phyloP scores from a whole-genome alignment of 2,888 invertebrate species.

The Hypena proboscidalis region DNA sequence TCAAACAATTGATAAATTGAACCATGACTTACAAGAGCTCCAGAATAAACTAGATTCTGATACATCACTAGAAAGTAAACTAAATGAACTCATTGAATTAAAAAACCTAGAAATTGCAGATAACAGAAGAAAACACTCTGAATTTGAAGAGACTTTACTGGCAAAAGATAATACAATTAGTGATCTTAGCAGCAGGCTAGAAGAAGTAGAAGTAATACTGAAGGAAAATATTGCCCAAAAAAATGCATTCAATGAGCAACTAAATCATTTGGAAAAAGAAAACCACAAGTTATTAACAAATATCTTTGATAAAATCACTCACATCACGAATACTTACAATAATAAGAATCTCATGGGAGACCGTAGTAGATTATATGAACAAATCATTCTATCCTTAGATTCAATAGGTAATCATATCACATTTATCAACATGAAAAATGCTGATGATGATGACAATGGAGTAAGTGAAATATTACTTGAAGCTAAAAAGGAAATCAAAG shows the following conservation, averaged over 20 bases:
- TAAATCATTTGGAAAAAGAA: slow-evolving; percentile 28
- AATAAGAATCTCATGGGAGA: slow-evolving; percentile 38
- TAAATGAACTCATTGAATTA: slow-evolving; percentile 15
- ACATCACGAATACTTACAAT: slow-evolving; percentile 42
- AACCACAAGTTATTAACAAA: slow-evolving; percentile 46
- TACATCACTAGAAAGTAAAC: slow-evolving; percentile 13
- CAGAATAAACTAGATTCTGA: slow-evolving; percentile 25
- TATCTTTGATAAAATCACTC: slow-evolving; percentile 45
- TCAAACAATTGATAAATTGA: slow-evolving; percentile 19
- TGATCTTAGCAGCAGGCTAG: slow-evolving; percentile 23
- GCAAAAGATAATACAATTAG: slow-evolving; percentile 34
- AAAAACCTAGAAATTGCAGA: slow-evolving; percentile 19
- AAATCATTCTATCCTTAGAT: slow-evolving; percentile 53
- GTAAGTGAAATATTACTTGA: slow-evolving; percentile 38
- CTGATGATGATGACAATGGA: slow-evolving; percentile 31
- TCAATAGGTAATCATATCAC: slow-evolving; percentile 49
- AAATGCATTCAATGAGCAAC: slow-evolving; percentile 23
- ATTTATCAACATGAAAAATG: slow-evolving; percentile 36
- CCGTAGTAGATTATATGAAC: slow-evolving; percentile 40
- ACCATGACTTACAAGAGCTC: slow-evolving; percentile 26
- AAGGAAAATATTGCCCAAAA: slow-evolving; percentile 42
- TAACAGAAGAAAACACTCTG: slow-evolving; percentile 41
- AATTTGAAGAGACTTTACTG: slow-evolving; percentile 32
- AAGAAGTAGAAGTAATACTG: slow-evolving; percentile 35
- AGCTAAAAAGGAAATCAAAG: slow-evolving; percentile 50